Base-by-base conservation (phyloP, 2,888 invertebrate species). In the Chaetogeoica ovagalla region DNA sequence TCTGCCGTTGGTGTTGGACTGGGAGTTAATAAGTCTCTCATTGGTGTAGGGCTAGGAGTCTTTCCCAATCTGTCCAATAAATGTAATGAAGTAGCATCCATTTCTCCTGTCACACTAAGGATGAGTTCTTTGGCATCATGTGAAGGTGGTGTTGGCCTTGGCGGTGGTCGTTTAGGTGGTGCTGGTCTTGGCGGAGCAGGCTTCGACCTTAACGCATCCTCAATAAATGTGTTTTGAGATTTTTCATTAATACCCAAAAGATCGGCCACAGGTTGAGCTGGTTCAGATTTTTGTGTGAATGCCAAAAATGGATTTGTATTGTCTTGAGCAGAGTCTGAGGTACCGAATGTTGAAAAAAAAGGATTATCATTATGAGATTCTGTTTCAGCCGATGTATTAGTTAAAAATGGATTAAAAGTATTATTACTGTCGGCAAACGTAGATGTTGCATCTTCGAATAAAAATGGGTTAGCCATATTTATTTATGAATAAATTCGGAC, bases 61-160 rank as follows among this genome's bases (percentile, higher is more conserved):
- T 92, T 93, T 74, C 94, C 93, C 82, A 95, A 90, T 82, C 94
- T 91, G 84, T 94, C 94, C 81, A 95, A 86, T 75, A 96, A 87
- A 85, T 94, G 92, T 6, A 93, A 92, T 84, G 95, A 95, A 0
- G 94, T 93, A 72, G 94, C 93, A 85, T 96, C 94, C 91, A 95
- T 91, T 81, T 94, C 94, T 2, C 94, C 95, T 59, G 95, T 94
- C 1, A 95, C 95, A 55, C 93, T 93, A 83, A 93, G 89, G 70
- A 95, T 91, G 37, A 96, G 88, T 85, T 94, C 94, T 87, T 95
- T 94, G 0, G 95, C 95, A 86, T 94, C 93, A 83, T 91, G 90
- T 0, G 92, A 91, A 37, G 92, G 89, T 7, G 91, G 91, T 21
- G 91, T 90, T 19, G 89, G 87, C 21, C 86, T 85, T 17, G 87